phyloP scores from a whole-genome alignment of 1,140 invertebrate genomes.

The Cyrtorhinus lividipennis region DNA sequence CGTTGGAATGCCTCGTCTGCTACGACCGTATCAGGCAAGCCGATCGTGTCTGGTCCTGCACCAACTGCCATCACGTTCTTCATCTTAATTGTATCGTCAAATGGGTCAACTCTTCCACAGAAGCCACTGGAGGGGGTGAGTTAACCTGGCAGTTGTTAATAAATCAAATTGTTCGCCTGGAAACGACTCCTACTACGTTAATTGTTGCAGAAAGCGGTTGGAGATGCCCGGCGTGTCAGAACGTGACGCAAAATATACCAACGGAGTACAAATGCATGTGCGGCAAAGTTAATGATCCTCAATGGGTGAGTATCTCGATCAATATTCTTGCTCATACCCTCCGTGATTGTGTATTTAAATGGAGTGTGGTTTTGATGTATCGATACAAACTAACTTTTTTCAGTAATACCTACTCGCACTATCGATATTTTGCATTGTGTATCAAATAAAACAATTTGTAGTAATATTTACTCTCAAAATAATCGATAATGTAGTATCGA shows the following conservation, averaged over 20 bases:
- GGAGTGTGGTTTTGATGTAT: no score
- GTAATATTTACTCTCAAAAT: no score
- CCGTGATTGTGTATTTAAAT: no score
- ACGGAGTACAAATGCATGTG: constrained; percentile 70
- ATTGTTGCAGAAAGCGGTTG: constrained; percentile 51
- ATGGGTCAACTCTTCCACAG: constrained; percentile 74
- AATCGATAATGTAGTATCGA: no score
- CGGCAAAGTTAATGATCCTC: constrained; percentile 54
- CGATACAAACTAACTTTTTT: no score
- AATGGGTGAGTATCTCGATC: constrained; percentile 32
- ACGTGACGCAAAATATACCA: constrained; percentile 48
- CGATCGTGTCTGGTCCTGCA: constrained; percentile 77
- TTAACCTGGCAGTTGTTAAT: not conserved
- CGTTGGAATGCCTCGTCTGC: constrained; percentile 84
- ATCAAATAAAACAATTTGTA: no score
- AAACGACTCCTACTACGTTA: not conserved
- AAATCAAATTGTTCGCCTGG: not conserved
- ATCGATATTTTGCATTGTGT: no score
- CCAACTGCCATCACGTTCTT: constrained; percentile 77
- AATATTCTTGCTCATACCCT: no score
- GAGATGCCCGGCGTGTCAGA: constrained; percentile 86
- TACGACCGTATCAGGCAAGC: constrained; percentile 56
- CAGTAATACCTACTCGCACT: no score
- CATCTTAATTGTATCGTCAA: constrained; percentile 80
- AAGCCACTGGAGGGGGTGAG: constrained; percentile 27